Conservation (phyloP, 2,888 invertebrate genomes). For the Philonicus albiceps region DNA sequence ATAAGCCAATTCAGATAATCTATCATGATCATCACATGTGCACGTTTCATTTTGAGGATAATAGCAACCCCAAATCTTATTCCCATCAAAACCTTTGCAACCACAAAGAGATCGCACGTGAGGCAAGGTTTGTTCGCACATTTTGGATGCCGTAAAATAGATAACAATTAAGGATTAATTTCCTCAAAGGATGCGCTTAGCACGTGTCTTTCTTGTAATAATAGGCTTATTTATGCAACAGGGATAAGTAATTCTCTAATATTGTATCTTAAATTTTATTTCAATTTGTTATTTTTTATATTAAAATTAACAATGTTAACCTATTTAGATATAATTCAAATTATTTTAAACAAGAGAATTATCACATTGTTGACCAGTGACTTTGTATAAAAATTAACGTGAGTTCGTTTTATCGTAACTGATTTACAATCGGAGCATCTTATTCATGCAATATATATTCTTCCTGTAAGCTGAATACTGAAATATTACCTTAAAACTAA, state of each 20-base stretch:
- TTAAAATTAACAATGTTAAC: too few relatives aligned
- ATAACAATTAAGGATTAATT: neutral
- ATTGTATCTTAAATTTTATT: too few relatives aligned
- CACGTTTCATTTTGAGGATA: neutral
- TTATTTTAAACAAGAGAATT: too few relatives aligned
- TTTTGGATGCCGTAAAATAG: neutral
- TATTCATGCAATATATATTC: too few relatives aligned
- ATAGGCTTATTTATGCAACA: neutral
- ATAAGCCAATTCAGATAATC: neutral
- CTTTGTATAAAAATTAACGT: too few relatives aligned
- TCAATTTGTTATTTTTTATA: too few relatives aligned
- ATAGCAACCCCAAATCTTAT: neutral
- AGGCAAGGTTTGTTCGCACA: neutral
- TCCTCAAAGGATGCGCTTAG: neutral
- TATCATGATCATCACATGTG: neutral
- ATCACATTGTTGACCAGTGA: too few relatives aligned
- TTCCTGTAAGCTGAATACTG: too few relatives aligned
- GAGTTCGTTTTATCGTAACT: too few relatives aligned
- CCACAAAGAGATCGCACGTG: neutral
- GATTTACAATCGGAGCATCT: too few relatives aligned
- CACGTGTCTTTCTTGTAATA: neutral
- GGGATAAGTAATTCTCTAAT: neutral
- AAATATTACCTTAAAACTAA: too few relatives aligned
- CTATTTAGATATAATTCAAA: too few relatives aligned
- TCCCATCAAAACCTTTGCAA: neutral